Percentiles rank a stretch among this genome's conserved stretches.
These are phyloP conservation scores for Oscheius sp. DNA, from an alignment of 1,140 invertebrate genomes.

Conservation along the genomic window DNA sequence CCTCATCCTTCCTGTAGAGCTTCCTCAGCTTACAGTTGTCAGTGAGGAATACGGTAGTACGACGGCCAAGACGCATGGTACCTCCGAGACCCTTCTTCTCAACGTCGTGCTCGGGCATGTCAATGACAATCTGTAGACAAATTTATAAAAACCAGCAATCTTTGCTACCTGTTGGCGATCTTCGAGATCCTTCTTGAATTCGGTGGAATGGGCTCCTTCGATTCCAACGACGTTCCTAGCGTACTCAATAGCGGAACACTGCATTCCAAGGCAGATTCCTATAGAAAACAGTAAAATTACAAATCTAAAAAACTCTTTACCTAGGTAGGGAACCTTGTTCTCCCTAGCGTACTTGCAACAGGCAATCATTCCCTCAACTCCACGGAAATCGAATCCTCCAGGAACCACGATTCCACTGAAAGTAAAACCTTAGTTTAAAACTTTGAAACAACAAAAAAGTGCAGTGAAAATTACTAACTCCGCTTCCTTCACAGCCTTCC, in stretches of 20 bases:
- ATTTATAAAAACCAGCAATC: conserved; percentile 2
- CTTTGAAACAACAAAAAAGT: conserved; percentile 2
- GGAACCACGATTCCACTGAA: conserved; percentile 88
- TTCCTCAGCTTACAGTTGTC: conserved; percentile 46
- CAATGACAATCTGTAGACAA: conserved; percentile 71
- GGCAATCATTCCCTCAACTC: conserved; percentile 91
- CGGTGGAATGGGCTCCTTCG: conserved; percentile 79
- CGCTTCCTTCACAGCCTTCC: conserved; percentile 82
- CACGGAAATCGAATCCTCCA: conserved; percentile 91
- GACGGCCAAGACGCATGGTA: conserved; percentile 92
- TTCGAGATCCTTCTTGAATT: conserved; percentile 71
- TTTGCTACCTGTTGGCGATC: conserved; percentile 22
- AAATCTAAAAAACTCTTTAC: conserved; percentile 42
- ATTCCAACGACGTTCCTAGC: conserved; percentile 78
- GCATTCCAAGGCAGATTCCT: conserved; percentile 90
- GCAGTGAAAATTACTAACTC: conserved; percentile 68
- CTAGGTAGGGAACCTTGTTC: conserved; percentile 84
- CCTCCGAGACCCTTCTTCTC: conserved; percentile 77
- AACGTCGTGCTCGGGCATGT: conserved; percentile 98
- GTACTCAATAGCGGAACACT: conserved; percentile 94
- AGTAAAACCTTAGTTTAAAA: conserved; percentile 8
- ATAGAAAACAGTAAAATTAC: conserved; percentile 24
- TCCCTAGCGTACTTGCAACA: conserved; percentile 88
- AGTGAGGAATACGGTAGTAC: conserved; percentile 76
- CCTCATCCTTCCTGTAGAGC: conserved; percentile 64